A percentile compares a stretch with the other conserved stretches of the same genome.
These are phyloP conservation scores for Helarctos malayanus DNA, from an alignment of 2,797 vertebrate species.

Conservation along the genomic window DNA sequence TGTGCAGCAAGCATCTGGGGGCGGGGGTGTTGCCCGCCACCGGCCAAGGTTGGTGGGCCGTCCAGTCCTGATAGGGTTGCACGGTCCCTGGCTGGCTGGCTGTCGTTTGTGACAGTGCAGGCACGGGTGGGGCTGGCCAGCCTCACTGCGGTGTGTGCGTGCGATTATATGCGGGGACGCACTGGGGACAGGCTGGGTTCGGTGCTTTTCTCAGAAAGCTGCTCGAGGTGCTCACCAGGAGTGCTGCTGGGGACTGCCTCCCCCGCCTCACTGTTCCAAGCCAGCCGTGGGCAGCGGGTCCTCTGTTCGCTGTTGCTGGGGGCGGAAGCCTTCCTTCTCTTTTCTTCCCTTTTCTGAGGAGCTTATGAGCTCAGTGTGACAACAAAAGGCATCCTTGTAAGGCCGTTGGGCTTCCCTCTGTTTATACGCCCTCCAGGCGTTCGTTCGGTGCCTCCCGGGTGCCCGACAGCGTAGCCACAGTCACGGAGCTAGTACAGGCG, in stretches of 20 bases:
- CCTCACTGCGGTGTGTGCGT: fast-evolving
- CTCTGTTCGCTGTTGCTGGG: fast-evolving
- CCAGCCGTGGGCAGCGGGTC: too few relatives aligned
- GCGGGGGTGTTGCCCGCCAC: background rate
- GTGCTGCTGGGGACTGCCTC: background rate
- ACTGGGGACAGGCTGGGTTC: background rate
- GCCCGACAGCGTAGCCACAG: fast-evolving
- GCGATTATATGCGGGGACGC: background rate
- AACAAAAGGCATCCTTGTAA: fast-evolving
- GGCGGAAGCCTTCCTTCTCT: fast-evolving
- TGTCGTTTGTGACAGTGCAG: fast-evolving
- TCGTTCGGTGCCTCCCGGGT: fast-evolving
- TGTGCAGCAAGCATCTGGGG: background rate
- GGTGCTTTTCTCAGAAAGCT: background rate
- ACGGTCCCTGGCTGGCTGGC: background rate
- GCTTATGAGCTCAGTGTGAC: background rate
- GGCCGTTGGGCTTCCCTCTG: fast-evolving
- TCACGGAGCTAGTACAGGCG: fast-evolving
- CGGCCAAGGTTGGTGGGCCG: background rate
- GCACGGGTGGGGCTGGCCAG: background rate
- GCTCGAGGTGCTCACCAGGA: fast-evolving
- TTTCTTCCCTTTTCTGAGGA: background rate
- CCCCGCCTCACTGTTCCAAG: fast-evolving
- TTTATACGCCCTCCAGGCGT: fast-evolving
- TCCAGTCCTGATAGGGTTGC: background rate